Evolutionary conservation across 2,888 invertebrate genomes (phyloP).

Genomic region (Drosophila fungiperda): DNA sequence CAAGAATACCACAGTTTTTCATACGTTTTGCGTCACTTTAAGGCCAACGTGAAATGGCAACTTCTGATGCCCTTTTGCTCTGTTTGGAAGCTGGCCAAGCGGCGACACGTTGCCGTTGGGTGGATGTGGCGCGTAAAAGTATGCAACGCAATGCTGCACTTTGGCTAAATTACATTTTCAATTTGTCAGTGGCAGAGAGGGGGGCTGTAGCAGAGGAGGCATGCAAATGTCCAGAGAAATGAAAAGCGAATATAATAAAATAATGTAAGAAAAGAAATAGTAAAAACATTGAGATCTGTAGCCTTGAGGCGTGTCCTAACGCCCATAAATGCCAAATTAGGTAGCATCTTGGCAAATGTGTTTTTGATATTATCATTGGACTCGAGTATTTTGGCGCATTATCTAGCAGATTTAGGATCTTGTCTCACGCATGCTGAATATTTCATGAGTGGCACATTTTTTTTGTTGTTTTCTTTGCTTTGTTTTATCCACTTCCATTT

Average conservation of each 20-base stretch:
- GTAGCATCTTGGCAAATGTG: constrained; percentile 60
- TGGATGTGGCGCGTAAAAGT: constrained; percentile 42
- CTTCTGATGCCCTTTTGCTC: constrained; percentile 39
- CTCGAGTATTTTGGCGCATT: constrained; percentile 51
- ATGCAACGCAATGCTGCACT: constrained; percentile 71
- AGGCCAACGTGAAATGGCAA: constrained; percentile 41
- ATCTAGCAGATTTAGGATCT: constrained; percentile 50
- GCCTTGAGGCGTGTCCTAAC: constrained; percentile 26
- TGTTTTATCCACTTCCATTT: constrained; percentile 15
- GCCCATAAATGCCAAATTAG: constrained; percentile 55
- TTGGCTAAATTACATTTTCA: constrained; percentile 78
- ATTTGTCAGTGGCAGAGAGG: constrained; percentile 65
- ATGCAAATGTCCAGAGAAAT: constrained; percentile 43
- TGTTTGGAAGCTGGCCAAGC: constrained; percentile 62
- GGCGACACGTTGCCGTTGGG: constrained; percentile 2
- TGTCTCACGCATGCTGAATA: constrained; percentile 62
- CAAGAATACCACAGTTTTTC: constrained; percentile 47
- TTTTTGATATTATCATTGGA: constrained; percentile 71
- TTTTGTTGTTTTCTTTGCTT: background rate
- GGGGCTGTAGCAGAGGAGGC: too few relatives aligned
- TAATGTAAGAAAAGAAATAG: constrained; percentile 4
- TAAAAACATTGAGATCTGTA: constrained; percentile 17
- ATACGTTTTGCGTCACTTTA: constrained; percentile 64
- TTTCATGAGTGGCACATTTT: constrained; percentile 69
- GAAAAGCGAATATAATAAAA: constrained; percentile 34